phyloP scores from a whole-genome alignment of 2,797 vertebrate species.

The Staurois parvus region DNA sequence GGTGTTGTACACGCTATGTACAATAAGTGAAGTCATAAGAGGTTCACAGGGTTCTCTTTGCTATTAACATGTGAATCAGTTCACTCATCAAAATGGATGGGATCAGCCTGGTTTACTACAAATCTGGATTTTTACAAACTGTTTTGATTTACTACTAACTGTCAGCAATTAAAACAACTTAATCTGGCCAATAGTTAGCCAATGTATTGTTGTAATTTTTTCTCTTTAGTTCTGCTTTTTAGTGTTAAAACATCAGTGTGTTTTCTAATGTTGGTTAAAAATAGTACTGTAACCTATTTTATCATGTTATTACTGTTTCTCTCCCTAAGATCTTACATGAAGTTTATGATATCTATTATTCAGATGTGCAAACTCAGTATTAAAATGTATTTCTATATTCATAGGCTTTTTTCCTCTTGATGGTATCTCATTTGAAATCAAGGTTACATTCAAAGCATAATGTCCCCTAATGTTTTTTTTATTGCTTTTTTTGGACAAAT shows the following conservation, averaged over 20 bases:
- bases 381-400: slow-evolving; percentile 48
- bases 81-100: no score
- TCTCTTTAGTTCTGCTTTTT: background rate
- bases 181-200: background rate
- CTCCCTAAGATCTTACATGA: background rate
- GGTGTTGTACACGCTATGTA: no score
- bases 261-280: background rate
- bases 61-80: no score
- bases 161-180: background rate
- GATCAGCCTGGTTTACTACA: background rate
- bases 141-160: background rate
- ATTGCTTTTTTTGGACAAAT: slow-evolving; percentile 68
- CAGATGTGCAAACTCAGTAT: slow-evolving; percentile 23
- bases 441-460: slow-evolving; percentile 57
- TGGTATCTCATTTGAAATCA: slow-evolving; percentile 47
- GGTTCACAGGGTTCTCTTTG: no score
- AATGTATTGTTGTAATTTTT: background rate
- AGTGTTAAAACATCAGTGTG: background rate
- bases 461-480: slow-evolving; percentile 56
- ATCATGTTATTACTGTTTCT: background rate
- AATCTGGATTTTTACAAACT: background rate
- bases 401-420: slow-evolving; percentile 38
- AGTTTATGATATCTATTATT: slow-evolving; percentile 36
- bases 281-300: background rate
- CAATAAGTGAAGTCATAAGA: no score